Evolutionary conservation across 2,888 invertebrate genomes (phyloP).

Genomic region (Lysandra coridon): DNA sequence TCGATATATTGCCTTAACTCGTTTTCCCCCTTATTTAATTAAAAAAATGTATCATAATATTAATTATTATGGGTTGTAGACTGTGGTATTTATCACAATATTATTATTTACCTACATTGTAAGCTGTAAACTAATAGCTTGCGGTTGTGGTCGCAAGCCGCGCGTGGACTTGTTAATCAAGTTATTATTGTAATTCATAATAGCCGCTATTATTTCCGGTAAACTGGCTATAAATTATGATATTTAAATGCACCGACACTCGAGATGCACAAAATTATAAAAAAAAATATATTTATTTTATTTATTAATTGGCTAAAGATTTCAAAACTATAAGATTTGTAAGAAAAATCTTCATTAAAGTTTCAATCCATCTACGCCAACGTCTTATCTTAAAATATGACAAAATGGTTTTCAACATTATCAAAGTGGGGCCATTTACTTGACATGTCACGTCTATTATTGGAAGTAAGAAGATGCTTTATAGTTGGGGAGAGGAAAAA

Average conservation of each 20-base stretch:
- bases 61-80: too few species aligned
- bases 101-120: not conserved
- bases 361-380: too few species aligned
- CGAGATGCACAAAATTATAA: not conserved
- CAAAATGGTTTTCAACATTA: too few species aligned
- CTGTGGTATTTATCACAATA: not conserved
- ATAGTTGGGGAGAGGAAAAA: too few species aligned
- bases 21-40: too few species aligned
- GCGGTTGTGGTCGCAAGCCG: not conserved
- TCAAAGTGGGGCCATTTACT: too few species aligned
- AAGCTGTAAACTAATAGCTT: not conserved
- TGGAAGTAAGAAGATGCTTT: too few species aligned
- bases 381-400: too few species aligned
- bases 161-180: slow-evolving; percentile 6
- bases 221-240: not conserved
- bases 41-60: too few species aligned
- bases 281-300: too few species aligned
- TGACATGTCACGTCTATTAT: too few species aligned
- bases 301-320: not conserved
- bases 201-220: not conserved
- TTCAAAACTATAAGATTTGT: not conserved
- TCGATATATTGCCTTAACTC: too few species aligned
- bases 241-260: not conserved
- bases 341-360: not conserved
- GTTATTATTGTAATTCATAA: not conserved